Evolutionary conservation across 1,140 invertebrate genomes (phyloP).

Genomic region (Dolichoris vasculosae): DNA sequence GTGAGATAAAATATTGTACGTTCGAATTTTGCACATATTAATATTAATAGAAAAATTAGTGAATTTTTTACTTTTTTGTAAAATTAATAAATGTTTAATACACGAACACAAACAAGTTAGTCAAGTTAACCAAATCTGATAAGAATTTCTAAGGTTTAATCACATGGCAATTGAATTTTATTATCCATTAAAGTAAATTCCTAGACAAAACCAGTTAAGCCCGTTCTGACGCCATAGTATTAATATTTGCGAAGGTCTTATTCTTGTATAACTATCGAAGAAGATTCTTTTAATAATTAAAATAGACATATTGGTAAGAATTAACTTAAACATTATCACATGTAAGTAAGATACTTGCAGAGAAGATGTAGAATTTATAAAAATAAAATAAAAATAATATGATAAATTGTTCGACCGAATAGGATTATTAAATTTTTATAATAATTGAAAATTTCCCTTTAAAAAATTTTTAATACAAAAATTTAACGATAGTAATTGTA

Average conservation of each 20-base stretch:
- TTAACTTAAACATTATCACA: not conserved
- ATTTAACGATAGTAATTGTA: too few relatives aligned
- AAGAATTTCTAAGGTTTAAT: conserved; percentile 3
- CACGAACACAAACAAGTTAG: not conserved
- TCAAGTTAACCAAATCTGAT: not conserved
- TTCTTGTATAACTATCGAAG: not conserved
- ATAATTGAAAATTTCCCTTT: too few relatives aligned
- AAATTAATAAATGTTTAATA: not conserved
- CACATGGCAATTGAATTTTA: conserved; percentile 6
- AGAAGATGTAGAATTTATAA: too few relatives aligned
- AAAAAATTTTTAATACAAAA: too few relatives aligned
- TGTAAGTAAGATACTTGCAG: not conserved
- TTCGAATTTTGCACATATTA: too few relatives aligned
- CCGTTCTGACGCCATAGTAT: not conserved
- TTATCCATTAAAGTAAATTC: not conserved
- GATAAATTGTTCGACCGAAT: too few relatives aligned
- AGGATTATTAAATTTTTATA: too few relatives aligned
- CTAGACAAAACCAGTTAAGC: conserved; percentile 28
- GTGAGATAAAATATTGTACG: not conserved
- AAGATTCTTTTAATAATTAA: conserved; percentile 2
- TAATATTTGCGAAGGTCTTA: conserved; percentile 18
- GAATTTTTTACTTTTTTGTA: too few relatives aligned
- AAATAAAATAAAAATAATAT: too few relatives aligned
- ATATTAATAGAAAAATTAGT: too few relatives aligned
- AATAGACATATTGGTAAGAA: not conserved